Evolutionary conservation across 2,888 invertebrate species (phyloP).

Genomic region (Pantelozetes paolii): DNA sequence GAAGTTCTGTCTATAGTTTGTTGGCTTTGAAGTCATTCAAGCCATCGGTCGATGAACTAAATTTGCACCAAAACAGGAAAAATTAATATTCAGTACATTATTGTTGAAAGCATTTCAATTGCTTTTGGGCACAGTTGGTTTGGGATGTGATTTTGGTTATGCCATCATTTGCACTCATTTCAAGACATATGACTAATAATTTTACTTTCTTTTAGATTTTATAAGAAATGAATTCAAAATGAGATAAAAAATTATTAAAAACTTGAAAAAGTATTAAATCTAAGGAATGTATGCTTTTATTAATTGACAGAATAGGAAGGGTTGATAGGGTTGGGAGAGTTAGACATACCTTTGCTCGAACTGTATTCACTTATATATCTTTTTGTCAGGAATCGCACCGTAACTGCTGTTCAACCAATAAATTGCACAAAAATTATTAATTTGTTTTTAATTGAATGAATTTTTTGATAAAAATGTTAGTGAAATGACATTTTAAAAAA

Average conservation of each 20-base stretch:
- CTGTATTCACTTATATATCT: conserved; percentile 75
- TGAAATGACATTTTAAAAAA: no score
- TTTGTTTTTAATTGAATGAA: no score
- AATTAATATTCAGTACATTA: conserved; percentile 9
- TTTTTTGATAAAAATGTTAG: no score
- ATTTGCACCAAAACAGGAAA: conserved; percentile 38
- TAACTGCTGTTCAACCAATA: not conserved
- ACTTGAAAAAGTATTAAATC: not conserved
- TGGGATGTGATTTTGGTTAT: not conserved
- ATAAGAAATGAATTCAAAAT: not conserved
- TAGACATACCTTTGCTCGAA: conserved; percentile 54
- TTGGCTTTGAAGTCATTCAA: not conserved
- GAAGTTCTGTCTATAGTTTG: conserved; percentile 1
- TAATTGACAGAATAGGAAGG: no score
- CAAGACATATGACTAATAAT: no score
- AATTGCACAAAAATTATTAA: not conserved
- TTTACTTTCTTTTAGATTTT: not conserved
- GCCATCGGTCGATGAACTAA: conserved; percentile 22
- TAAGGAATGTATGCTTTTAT: no score
- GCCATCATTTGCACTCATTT: no score
- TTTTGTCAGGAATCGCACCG: conserved; percentile 66
- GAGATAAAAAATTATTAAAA: not conserved
- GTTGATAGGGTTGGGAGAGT: no score
- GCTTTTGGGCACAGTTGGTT: not conserved
- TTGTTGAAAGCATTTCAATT: not conserved